Evolutionary conservation across 2,113 vertebrate genomes (phyloP), one percentile per base, ranked within the genome.

Genomic region (Macrotis lagotis): DNA sequence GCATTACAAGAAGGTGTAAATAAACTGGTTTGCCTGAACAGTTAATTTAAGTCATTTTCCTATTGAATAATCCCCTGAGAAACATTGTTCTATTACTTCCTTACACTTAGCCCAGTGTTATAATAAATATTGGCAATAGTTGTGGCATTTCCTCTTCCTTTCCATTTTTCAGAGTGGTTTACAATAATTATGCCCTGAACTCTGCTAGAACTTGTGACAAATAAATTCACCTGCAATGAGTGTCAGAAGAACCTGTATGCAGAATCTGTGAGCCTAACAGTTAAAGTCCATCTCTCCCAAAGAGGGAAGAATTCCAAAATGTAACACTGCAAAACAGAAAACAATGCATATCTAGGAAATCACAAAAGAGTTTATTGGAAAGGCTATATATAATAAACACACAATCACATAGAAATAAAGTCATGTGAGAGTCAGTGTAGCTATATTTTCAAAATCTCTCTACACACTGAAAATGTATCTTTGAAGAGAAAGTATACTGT

Each of bases 21-120:
- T 97, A 97, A 97, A 97, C 96, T 3, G 52, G 92, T 95, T 97
- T 96, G 94, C 96, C 92, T 96, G 92, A 96, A 97, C 97, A 97
- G 96, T 97, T 97, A 97, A 97, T 97, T 96, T 96, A 97, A 97
- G 96, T 97, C 96, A 98, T 97, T 98, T 98, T 97, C 96, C 94
- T 97, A 97, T 96, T 95, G 92, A 97, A 96, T 91, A 91, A 97
- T 96, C 95, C 97, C 97, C 95, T 92, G 97, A 97, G 97, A 96
- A 51, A 89, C 26, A 52, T 91, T 44, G 0, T 96, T 96, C 94
- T 95, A 91, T 96, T 95, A 94, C 94, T 52, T 95, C 96, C 96
- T 96, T 95, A 93, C 96, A 96, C 96, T 97, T 95, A 98, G 93
- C 96, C 94, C 92, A 95, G 97, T 96, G 94, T 94, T 96, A 92